Base-by-base conservation (phyloP, 2,888 invertebrate genomes). In the Aphidius colemani region DNA sequence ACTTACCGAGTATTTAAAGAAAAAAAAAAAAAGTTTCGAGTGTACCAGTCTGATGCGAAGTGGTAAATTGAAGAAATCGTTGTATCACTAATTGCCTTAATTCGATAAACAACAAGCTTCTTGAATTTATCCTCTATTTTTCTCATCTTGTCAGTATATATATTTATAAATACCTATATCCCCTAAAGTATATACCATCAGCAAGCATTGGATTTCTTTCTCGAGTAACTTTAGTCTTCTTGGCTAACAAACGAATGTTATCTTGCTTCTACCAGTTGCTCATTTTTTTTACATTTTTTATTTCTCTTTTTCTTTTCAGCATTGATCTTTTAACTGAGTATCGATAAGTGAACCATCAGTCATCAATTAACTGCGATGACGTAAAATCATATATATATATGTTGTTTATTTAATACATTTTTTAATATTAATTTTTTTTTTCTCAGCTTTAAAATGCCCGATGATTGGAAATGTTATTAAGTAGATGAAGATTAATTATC, bases 401-500 rank as follows among this genome's bases (percentile, higher is more conserved):
- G n/a, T n/a, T n/a, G 5, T 18, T 18, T 18, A 18, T 18, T 18
- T 18, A 18, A 18, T 18, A 18, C 13, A 18, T 18, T 18, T 18
- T 18, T 2, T 18, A 18, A 18, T 18, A 44, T 18, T 13, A 55
- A 55, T 13, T 1, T 11, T 8, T 13, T 43, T 41, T 43, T 41
- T 13, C 9, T 18, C 18, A 39, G 11, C 6, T 7, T n/a, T 7
- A 46, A 45, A 30, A 30, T 30, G 5, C 5, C 30, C 39, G 7
- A 75, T 80, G 78, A 81, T 30, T 80, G 75, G 77, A 80, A 78
- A 79, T 76, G 77, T 80, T 80, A 79, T 80, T 80, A 79, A 79
- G 78, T 77, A 76, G 78, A 81, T 79, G 78, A 78, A 79, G 79
- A 79, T 79, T 80, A 80, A 80, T 79, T 78, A 78, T 74, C 72